Evolutionary conservation across 2,888 invertebrate species (phyloP).

Genomic region (Lochmaea capreae): DNA sequence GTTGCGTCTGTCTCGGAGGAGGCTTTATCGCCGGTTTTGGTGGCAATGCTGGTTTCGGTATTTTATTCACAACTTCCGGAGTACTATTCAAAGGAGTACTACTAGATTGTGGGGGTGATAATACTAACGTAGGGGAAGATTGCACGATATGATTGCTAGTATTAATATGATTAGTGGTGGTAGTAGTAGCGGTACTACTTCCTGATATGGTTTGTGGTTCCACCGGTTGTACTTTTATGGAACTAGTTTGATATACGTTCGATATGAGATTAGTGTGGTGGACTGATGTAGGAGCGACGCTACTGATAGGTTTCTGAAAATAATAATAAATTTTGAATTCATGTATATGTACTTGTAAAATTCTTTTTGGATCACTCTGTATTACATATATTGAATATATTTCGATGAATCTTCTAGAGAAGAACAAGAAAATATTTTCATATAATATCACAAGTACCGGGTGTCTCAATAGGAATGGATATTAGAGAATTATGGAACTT

Average conservation of each 20-base stretch:
- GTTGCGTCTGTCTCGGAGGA: conserved; percentile 68
- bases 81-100: conserved; percentile 68
- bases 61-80: conserved; percentile 64
- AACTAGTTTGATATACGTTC: conserved; percentile 83
- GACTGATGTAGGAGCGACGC: conserved; percentile 84
- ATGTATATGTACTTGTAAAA: too few relatives aligned
- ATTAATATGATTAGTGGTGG: conserved; percentile 9
- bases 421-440: too few relatives aligned
- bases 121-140: conserved; percentile 52
- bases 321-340: conserved; percentile 4
- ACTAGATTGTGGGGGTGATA: conserved; percentile 73
- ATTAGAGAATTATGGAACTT: too few relatives aligned
- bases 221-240: conserved; percentile 83
- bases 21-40: conserved; percentile 83
- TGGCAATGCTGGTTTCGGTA: conserved; percentile 81
- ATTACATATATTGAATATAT: too few relatives aligned
- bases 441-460: too few relatives aligned
- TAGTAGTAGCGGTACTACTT: conserved; percentile 60
- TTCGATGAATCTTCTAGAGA: too few relatives aligned
- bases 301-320: conserved; percentile 84
- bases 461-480: too few relatives aligned
- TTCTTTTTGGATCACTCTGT: too few relatives aligned
- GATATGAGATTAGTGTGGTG: conserved; percentile 77
- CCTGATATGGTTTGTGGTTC: conserved; percentile 77
- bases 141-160: conserved; percentile 44